Evolutionary conservation across 1,140 invertebrate species (phyloP).

Genomic region (Tetragonula clypearis): DNA sequence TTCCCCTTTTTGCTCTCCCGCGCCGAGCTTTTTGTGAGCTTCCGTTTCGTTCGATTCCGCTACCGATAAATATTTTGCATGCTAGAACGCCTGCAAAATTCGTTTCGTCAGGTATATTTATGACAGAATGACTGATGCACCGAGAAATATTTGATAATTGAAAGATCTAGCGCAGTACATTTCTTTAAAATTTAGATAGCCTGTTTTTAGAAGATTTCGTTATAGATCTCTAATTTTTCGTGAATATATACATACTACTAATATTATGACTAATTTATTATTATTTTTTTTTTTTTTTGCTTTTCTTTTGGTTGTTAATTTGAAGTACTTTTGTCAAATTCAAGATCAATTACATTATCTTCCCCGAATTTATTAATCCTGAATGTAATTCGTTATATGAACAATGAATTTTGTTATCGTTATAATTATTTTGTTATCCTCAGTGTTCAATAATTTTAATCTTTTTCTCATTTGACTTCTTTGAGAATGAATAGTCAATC

Average conservation of each 20-base stretch:
- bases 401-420: no score
- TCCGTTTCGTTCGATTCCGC: neutral
- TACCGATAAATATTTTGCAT: neutral
- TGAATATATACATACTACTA: no score
- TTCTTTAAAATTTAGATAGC: neutral
- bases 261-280: no score
- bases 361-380: no score
- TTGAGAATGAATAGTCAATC: no score
- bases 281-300: no score
- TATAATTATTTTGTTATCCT: no score
- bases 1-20: neutral
- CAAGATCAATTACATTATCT: no score
- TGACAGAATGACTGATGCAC: neutral
- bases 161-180: neutral
- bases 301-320: no score
- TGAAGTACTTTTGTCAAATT: no score
- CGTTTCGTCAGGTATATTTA: neutral
- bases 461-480: neutral
- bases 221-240: neutral
- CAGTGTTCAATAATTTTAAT: no score
- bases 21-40: neutral
- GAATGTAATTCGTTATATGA: no score
- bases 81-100: neutral
- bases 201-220: neutral
- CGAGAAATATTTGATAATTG: neutral